phyloP scores from a whole-genome alignment of 2,113 vertebrate species.

The Pseudopodoces humilis region DNA sequence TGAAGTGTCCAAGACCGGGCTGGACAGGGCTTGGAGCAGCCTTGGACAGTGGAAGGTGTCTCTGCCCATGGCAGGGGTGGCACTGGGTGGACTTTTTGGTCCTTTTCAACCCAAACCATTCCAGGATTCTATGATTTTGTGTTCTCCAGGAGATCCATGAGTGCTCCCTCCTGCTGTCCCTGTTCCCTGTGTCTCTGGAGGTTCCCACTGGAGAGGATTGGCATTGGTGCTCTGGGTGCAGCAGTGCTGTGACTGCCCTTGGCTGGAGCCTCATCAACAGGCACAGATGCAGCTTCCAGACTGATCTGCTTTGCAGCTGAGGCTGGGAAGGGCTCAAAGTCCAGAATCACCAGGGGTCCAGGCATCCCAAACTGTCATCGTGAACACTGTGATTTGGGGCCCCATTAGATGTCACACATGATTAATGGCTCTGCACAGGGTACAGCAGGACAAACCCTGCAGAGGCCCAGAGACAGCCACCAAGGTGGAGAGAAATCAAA shows the following conservation, averaged over 20 bases:
- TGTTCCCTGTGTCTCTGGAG: not conserved
- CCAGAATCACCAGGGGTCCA: not conserved
- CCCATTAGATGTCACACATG: not conserved
- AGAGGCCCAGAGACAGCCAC: not conserved
- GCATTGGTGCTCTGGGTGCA: fast-evolving
- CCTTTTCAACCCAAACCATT: not conserved
- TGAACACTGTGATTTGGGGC: not conserved
- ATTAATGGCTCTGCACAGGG: not conserved
- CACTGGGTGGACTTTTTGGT: not conserved
- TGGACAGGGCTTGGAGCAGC: fast-evolving
- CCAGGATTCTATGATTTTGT: not conserved
- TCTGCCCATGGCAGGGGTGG: not conserved
- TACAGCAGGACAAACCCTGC: not conserved
- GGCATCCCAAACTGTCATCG: not conserved
- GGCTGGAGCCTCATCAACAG: not conserved
- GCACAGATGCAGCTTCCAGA: not conserved
- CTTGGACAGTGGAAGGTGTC: not conserved
- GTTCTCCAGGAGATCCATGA: not conserved
- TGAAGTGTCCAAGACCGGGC: not conserved
- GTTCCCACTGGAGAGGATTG: not conserved
- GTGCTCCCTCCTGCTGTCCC: not conserved
- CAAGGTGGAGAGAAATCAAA: constrained; percentile 26
- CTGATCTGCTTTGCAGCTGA: not conserved
- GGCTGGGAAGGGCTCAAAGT: not conserved
- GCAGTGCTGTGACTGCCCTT: not conserved